Percentiles rank a stretch among this genome's conserved stretches.
phyloP scores from a whole-genome alignment of 1,140 invertebrate species.

The Cepaea nemoralis region DNA sequence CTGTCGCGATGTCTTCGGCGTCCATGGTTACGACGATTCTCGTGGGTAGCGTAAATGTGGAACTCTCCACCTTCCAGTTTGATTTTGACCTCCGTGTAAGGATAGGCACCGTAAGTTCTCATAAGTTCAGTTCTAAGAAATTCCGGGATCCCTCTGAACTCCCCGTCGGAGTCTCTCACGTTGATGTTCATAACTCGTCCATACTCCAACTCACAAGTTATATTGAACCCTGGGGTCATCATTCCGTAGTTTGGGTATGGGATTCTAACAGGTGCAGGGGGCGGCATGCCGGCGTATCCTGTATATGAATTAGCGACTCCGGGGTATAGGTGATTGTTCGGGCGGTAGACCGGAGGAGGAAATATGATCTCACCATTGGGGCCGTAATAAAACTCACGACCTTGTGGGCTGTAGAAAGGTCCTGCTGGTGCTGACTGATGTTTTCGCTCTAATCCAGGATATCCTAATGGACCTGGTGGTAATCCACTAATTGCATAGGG shows the following conservation, averaged over 20 bases:
- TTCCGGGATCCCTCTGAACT: conserved; percentile 45
- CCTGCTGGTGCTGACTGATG: background rate
- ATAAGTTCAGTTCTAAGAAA: conserved; percentile 42
- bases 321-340: background rate
- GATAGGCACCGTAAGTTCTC: conserved; percentile 46
- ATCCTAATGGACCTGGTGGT: background rate
- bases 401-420: background rate
- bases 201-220: conserved; percentile 45
- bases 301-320: background rate
- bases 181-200: conserved; percentile 43
- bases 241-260: conserved; percentile 5
- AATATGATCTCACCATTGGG: conserved; percentile 5
- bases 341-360: background rate
- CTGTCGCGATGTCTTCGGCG: background rate
- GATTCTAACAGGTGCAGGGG: background rate
- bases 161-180: conserved; percentile 28
- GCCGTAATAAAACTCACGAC: background rate
- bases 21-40: background rate
- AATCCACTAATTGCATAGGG: background rate
- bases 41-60: conserved; percentile 47
- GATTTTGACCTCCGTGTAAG: conserved; percentile 42
- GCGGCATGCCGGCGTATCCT: background rate
- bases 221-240: conserved; percentile 19
- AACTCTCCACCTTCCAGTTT: conserved; percentile 42
- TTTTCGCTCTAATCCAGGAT: background rate